Conservation (phyloP, 2,888 invertebrate genomes). For the Drosophila tanythrix region DNA sequence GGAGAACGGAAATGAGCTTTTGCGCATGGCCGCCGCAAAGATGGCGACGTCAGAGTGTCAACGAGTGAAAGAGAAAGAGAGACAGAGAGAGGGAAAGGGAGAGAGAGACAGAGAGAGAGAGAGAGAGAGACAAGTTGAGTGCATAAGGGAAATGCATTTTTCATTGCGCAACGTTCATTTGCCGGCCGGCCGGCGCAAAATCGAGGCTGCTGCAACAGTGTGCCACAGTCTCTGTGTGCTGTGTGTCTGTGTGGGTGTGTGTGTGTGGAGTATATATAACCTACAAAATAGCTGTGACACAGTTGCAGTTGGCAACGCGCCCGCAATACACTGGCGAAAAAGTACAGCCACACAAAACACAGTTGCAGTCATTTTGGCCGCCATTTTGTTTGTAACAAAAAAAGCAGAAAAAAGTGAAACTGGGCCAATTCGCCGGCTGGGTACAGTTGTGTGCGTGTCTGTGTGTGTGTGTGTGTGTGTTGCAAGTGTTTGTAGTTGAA, state of each 20-base stretch:
- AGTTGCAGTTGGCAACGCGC: slow-evolving; percentile 57
- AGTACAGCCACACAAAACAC: slow-evolving; percentile 74
- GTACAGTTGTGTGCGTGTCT: slow-evolving; percentile 56
- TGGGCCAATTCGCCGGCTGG: slow-evolving; percentile 71
- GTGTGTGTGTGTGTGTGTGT: slow-evolving; percentile 1
- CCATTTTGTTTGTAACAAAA: slow-evolving; percentile 70
- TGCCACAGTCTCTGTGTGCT: slow-evolving; percentile 13
- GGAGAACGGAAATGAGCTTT: slow-evolving; percentile 60
- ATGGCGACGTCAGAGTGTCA: slow-evolving; percentile 48
- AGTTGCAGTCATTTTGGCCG: slow-evolving; percentile 71
- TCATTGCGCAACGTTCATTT: slow-evolving; percentile 76
- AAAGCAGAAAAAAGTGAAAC: slow-evolving; percentile 59
- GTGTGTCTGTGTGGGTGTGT: slow-evolving; percentile 9
- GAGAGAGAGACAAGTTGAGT: slow-evolving; percentile 26
- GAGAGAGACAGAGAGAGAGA: slow-evolving; percentile 11
- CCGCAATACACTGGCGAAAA: slow-evolving; percentile 59
- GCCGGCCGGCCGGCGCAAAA: slow-evolving; percentile 76
- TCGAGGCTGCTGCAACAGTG: slow-evolving; percentile 47
- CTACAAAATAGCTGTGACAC: slow-evolving; percentile 69
- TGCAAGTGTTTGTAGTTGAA: slow-evolving; percentile 26
- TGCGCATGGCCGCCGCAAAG: slow-evolving; percentile 68
- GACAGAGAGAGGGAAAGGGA: slow-evolving; percentile 13
- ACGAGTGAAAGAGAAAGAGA: slow-evolving; percentile 7
- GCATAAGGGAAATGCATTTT: slow-evolving; percentile 67
- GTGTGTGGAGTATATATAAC: slow-evolving; percentile 50